A percentile compares a stretch with the other conserved stretches of the same genome.
phyloP scores from a whole-genome alignment of 2,888 invertebrate species.

The Linnaemya vulpina region DNA sequence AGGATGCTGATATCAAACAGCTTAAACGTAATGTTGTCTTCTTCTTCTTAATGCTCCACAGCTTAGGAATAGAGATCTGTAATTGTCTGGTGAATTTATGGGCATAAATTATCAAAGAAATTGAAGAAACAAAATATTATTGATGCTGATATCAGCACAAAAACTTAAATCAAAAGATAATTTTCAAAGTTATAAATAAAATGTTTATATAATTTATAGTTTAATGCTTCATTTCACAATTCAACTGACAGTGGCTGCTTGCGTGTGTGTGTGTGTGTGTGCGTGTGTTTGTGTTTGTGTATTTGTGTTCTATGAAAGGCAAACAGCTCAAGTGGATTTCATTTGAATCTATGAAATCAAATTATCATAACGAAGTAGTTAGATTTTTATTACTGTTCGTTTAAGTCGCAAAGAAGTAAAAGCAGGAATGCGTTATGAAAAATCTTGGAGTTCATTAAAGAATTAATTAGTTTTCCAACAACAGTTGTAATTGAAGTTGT shows the following conservation, averaged over 20 bases:
- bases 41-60: conserved; percentile 18
- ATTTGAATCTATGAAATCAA: neutral
- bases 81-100: conserved; percentile 52
- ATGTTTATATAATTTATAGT: conserved; percentile 53
- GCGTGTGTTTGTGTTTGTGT: neutral
- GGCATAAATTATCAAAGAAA: conserved; percentile 57
- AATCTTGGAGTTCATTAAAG: no score
- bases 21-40: neutral
- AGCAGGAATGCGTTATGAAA: no score
- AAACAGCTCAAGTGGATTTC: neutral
- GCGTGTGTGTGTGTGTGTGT: neutral
- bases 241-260: neutral
- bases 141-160: conserved; percentile 65
- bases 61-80: conserved; percentile 24
- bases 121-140: conserved; percentile 41
- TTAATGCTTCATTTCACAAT: conserved; percentile 19
- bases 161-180: conserved; percentile 55
- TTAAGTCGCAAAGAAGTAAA: neutral
- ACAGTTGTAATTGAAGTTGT: no score
- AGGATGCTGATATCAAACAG: neutral
- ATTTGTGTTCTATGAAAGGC: neutral
- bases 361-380: neutral
- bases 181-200: conserved; percentile 51
- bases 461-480: no score
- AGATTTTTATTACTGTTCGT: neutral